Evolutionary conservation across 2,888 invertebrate species (phyloP), one percentile per base, ranked within the genome.

Genomic region (Sinhomidia bicolor): DNA sequence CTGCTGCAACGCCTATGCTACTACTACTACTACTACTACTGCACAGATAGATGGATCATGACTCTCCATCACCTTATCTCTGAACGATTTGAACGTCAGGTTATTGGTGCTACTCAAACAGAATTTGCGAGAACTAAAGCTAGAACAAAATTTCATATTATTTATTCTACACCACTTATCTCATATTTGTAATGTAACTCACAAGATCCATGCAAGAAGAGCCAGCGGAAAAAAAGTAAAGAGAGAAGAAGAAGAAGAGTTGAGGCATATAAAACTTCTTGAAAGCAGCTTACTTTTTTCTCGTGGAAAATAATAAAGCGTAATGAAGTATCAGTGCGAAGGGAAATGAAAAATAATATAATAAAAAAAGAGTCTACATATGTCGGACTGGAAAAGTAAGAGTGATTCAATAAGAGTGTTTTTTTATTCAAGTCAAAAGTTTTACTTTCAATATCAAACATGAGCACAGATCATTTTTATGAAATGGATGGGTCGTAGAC

Each of bases 21-120:
- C n/a, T n/a, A n/a, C n/a, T n/a, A n/a, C n/a, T n/a, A n/a, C n/a
- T n/a, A n/a, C n/a, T n/a, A n/a, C n/a, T n/a, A n/a, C n/a, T n/a
- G n/a, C n/a, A n/a, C n/a, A n/a, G n/a, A 51, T n/a, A 57, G 54
- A 78, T 78, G 78, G 54, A 54, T 78, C 57, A 57, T 78, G 78
- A 32, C 32, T 54, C 57, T 57, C 57, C 23, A 12, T 36, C 32
- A 47, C 23, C 14, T 47, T 44, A 23, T 26, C 47, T 23, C 47
- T 41, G 41, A 71, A 41, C 68, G 41, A 17, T 71, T 71, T 41
- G 62, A 71, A 71, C 23, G 47, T n/a, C 14, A 7, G 4, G 20
- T 26, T 60, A 1, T 4, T 60, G 60, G 23, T 23, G 9, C 60
- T 26, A 44, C 23, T 14, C 41, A 44, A 32, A 65, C 36, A 17